Conservation (phyloP, 2,888 invertebrate genomes). For the Proisotoma minuta region DNA sequence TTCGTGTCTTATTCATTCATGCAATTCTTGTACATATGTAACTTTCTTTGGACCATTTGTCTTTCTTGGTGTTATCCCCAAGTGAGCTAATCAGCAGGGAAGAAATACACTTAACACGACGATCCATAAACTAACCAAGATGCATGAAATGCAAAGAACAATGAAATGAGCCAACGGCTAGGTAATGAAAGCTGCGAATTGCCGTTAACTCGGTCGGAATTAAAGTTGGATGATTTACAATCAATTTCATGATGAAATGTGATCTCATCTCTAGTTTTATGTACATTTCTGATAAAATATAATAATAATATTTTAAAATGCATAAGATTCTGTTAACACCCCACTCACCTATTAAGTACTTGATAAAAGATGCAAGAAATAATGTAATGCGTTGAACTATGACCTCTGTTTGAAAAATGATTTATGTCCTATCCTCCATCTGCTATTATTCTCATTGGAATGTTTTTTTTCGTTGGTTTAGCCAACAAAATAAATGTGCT, state of each 20-base stretch:
- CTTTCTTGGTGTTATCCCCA: not conserved
- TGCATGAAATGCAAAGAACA: slow-evolving; percentile 2
- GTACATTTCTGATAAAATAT: no score
- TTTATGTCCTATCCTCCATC: slow-evolving; percentile 34
- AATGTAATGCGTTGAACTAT: slow-evolving; percentile 36
- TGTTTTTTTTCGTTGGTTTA: not conserved
- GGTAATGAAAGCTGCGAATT: not conserved
- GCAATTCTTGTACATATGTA: no score
- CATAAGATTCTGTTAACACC: no score
- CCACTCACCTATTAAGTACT: no score
- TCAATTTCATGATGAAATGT: not conserved
- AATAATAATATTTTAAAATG: no score
- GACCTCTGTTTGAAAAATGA: slow-evolving; percentile 32
- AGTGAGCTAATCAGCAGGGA: slow-evolving; percentile 11
- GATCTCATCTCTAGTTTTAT: no score
- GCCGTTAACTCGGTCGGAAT: no score
- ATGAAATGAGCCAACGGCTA: not conserved
- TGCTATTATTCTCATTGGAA: slow-evolving; percentile 30
- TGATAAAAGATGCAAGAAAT: slow-evolving; percentile 23
- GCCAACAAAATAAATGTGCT: not conserved
- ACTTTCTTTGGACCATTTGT: not conserved
- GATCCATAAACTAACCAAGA: slow-evolving; percentile 3
- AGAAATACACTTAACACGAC: slow-evolving; percentile 11
- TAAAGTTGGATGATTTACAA: not conserved
- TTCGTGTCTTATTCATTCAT: not conserved